Evolutionary conservation across 2,797 vertebrate species (phyloP), one percentile per base, ranked within the genome.

Genomic region (Poeciliopsis infans): DNA sequence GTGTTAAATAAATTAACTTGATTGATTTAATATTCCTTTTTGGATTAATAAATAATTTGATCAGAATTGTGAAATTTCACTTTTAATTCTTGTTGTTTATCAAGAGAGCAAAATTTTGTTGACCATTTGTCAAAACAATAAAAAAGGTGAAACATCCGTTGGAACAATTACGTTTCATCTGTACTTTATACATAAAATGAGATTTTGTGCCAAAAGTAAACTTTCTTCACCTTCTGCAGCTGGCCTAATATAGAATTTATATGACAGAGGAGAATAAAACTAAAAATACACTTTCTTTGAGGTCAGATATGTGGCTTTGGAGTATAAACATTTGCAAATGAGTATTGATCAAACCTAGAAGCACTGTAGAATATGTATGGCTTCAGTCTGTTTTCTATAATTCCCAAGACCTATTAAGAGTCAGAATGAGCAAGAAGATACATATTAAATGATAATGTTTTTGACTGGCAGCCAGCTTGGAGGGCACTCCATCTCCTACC

Each of bases 361-460:
- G 41, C 68, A 16, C 68, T 70, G 68, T 45, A 70, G 41, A 70
- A 70, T 70, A 45, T 70, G 12, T 70, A 45, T 45, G 41, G 5
- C 25, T 45, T 45, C 12, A 45, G 41, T 70, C 41, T n/a, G 68
- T 43, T 41, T 41, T 69, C 39, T 43, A 5, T 69, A 69, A 43
- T n/a, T 69, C 23, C 66, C 39, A 68, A 39, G 36, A 25, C 20
- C 33, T 39, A 68, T 39, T 68, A 41, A 41, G 8, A 68, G 8
- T 39, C 64, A 68, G 33, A 68, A 68, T 39, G 64, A 68, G 64
- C 36, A 70, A 70, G 41, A 70, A 68, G 68, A 70, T 70, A 70
- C 45, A 70, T 45, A 25, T 70, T 70, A 70, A 69, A 69, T 43
- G 23, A 69, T 13, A 41, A 41, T 12, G n/a, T 70, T n/a, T 70